A percentile compares a stretch with the other conserved stretches of the same genome.
These are phyloP conservation scores for Gymnocheta viridis DNA, from an alignment of 2,888 invertebrate genomes.

Conservation along the genomic window DNA sequence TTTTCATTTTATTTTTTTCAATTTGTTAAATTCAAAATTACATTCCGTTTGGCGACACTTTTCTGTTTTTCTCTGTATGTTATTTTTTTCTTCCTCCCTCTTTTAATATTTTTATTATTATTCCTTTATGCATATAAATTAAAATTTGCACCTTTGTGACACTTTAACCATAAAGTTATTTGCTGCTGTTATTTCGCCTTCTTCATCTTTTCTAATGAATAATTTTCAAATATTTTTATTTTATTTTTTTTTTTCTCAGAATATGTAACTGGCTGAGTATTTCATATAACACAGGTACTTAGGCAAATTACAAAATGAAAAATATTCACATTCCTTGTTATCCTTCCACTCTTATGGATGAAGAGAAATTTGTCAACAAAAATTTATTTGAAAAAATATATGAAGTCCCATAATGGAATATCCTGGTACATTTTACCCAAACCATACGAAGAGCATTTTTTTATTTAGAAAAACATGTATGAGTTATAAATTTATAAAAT, in stretches of 20 bases:
- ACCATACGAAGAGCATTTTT: not conserved
- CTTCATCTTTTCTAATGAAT: conserved; percentile 76
- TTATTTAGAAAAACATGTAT: conserved; percentile 26
- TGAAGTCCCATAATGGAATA: conserved; percentile 63
- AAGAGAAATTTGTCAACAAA: conserved; percentile 72
- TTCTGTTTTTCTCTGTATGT: conserved; percentile 55
- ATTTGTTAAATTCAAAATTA: conserved; percentile 81
- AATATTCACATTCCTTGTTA: not conserved
- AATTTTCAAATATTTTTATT: conserved; percentile 73
- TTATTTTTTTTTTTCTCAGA: conserved; percentile 21
- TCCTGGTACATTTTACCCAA: conserved; percentile 28
- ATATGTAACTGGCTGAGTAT: conserved; percentile 69
- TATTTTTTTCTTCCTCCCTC: not conserved
- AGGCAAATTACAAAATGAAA: conserved; percentile 62
- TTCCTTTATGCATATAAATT: conserved; percentile 81
- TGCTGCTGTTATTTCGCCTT: conserved; percentile 41
- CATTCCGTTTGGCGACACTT: conserved; percentile 72
- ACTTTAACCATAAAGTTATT: conserved; percentile 72
- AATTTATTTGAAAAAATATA: conserved; percentile 54
- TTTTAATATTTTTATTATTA: conserved; percentile 44
- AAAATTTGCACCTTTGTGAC: conserved; percentile 82
- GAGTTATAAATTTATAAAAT: conserved; percentile 68
- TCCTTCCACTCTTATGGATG: not conserved
- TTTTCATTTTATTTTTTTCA: conserved; percentile 74
- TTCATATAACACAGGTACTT: conserved; percentile 60